phyloP scores from a whole-genome alignment of 2,888 invertebrate species.

The Dicyrtomina minuta region DNA sequence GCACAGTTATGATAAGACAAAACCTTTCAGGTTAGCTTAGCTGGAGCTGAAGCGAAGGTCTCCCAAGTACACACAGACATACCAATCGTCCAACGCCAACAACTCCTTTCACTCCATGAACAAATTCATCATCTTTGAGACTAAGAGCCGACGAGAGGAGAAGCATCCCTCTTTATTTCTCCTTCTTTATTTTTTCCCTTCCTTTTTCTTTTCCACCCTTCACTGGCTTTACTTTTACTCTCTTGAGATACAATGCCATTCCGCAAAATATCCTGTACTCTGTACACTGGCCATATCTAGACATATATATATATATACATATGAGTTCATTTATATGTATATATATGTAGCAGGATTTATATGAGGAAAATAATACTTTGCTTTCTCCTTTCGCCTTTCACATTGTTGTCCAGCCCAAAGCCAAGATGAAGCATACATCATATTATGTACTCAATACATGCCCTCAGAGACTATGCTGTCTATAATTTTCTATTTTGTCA shows the following conservation, averaged over 20 bases:
- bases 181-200: neutral
- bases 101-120: slow-evolving; percentile 40
- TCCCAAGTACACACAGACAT: slow-evolving; percentile 3
- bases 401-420: neutral
- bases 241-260: slow-evolving; percentile 15
- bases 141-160: neutral
- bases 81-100: neutral
- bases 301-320: too few relatives aligned
- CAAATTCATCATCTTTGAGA: slow-evolving; percentile 45
- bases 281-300: too few relatives aligned
- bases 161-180: slow-evolving; percentile 10
- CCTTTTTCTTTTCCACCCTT: slow-evolving; percentile 22
- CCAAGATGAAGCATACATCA: neutral
- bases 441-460: neutral
- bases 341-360: too few relatives aligned
- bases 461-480: neutral
- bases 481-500: neutral
- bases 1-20: neutral
- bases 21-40: too few relatives aligned
- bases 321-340: too few relatives aligned
- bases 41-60: neutral
- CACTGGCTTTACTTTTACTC: slow-evolving; percentile 25
- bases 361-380: neutral
- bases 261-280: neutral
- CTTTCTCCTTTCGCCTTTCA: neutral